phyloP scores from a whole-genome alignment of 2,113 vertebrate species.

The Toxotes jaculatrix region DNA sequence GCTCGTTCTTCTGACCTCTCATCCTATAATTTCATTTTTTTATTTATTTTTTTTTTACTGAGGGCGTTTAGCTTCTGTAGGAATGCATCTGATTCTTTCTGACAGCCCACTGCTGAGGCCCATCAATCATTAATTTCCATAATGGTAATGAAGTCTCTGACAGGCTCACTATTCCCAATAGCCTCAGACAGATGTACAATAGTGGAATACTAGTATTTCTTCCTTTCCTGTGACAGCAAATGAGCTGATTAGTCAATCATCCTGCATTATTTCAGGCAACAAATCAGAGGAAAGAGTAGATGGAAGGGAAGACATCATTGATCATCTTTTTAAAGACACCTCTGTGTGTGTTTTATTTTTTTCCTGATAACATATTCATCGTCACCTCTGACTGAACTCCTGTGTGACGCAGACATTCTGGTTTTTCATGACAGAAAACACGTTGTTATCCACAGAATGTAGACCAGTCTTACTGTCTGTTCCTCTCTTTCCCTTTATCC shows the following conservation, averaged over 20 bases:
- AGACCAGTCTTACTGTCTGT: neutral
- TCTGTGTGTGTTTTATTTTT: neutral
- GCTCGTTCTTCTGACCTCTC: constrained; percentile 46
- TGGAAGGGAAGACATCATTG: constrained; percentile 20
- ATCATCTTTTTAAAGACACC: constrained; percentile 37
- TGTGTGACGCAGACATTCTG: neutral
- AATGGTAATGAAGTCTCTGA: constrained; percentile 65
- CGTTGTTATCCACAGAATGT: neutral
- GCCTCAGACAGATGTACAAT: constrained; percentile 58
- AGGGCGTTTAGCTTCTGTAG: constrained; percentile 38
- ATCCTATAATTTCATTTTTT: constrained; percentile 13
- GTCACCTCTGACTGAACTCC: constrained; percentile 13
- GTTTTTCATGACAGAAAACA: neutral
- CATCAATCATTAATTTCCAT: constrained; percentile 67
- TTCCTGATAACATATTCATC: neutral
- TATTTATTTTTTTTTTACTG: constrained; percentile 1
- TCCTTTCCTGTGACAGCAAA: constrained; percentile 47
- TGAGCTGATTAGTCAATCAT: constrained; percentile 64
- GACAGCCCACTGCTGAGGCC: constrained; percentile 25
- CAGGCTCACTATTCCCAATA: constrained; percentile 38
- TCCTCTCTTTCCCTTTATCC: neutral
- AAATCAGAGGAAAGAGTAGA: constrained; percentile 28
- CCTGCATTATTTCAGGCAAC: constrained; percentile 34
- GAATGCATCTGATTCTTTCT: constrained; percentile 47
- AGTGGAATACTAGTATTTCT: constrained; percentile 27